Evolutionary conservation across 2,797 vertebrate genomes (phyloP).

Genomic region (Tangara arthus): DNA sequence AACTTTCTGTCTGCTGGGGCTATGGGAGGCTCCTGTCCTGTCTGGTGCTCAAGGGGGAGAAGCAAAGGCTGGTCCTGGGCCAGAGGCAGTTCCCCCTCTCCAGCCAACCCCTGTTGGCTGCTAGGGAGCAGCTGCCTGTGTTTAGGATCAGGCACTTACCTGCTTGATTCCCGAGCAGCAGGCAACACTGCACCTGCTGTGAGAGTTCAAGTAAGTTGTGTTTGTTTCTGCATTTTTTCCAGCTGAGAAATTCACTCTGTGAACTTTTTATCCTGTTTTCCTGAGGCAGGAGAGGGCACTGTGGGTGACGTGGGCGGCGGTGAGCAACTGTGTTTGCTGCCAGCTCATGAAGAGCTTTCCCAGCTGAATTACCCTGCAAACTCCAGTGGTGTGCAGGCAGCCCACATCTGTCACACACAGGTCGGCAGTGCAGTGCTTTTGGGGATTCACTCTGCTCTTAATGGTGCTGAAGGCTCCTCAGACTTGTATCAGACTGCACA

Average conservation of each 20-base stretch:
- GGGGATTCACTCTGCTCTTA: background rate
- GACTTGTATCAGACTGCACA: background rate
- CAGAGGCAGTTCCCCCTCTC: background rate
- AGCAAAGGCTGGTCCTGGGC: background rate
- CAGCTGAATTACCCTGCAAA: background rate
- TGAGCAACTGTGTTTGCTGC: background rate
- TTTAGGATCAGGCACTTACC: background rate
- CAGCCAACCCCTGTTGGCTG: accelerated
- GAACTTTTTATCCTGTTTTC: conserved; percentile 15
- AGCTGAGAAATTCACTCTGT: background rate
- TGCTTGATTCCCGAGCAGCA: background rate
- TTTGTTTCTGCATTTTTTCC: conserved; percentile 40
- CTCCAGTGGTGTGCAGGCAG: background rate
- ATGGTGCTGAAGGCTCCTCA: background rate
- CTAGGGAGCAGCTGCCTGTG: background rate
- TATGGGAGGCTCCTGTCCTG: background rate
- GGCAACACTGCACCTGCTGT: background rate
- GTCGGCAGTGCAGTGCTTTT: accelerated
- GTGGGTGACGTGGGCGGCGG: accelerated
- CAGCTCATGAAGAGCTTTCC: background rate
- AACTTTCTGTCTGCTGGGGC: background rate
- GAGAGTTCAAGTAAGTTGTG: background rate
- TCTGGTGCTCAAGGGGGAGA: background rate
- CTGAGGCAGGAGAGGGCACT: background rate
- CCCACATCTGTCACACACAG: accelerated